Evolutionary conservation across 2,797 vertebrate species (phyloP).

Genomic region (Tiaroga cobitis): DNA sequence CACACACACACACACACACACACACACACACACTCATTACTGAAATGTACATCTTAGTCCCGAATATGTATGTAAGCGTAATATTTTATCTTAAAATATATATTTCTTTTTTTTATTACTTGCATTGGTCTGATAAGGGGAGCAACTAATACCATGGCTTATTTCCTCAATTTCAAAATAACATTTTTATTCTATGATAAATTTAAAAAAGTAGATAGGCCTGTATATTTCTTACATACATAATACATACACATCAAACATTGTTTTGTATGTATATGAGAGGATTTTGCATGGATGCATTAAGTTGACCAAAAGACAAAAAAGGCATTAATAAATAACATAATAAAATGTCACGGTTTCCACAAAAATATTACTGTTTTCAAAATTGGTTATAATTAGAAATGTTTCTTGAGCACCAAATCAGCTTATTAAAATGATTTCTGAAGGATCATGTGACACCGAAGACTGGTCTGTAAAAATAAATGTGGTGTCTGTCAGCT

Average conservation of each 20-base stretch:
- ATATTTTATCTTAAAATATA: background rate
- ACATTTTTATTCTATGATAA: background rate
- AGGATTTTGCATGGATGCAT: background rate
- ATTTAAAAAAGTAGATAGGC: background rate
- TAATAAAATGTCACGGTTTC: background rate
- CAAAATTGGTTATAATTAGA: background rate
- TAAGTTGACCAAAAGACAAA: background rate
- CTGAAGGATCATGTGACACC: background rate
- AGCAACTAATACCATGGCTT: background rate
- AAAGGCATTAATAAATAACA: background rate
- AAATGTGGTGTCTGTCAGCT: background rate
- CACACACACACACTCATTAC: background rate
- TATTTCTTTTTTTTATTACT: background rate
- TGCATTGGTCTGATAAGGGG: background rate
- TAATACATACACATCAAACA: background rate
- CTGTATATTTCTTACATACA: background rate
- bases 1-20: background rate
- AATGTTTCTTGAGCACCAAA: background rate
- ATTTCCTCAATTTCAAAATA: background rate
- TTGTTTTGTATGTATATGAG: background rate
- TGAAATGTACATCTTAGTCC: background rate
- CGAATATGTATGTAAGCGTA: background rate
- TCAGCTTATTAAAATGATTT: background rate
- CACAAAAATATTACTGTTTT: background rate
- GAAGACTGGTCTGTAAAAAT: background rate